Evolutionary conservation across 2,888 invertebrate species (phyloP).

Genomic region (Lasioglossum figueresi): DNA sequence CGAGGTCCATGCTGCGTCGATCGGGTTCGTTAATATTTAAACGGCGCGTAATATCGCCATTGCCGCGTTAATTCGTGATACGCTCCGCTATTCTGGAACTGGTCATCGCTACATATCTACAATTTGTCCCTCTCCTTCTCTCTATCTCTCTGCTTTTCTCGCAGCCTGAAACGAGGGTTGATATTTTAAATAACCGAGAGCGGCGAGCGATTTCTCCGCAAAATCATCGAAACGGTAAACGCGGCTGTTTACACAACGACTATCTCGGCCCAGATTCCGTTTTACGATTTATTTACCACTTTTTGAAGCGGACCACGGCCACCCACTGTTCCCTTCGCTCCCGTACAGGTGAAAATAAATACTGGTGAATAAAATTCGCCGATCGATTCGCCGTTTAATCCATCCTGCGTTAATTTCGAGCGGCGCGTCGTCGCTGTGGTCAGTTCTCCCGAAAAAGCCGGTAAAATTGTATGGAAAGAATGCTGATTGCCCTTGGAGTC

Average conservation of each 20-base stretch:
- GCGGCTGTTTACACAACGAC: slow-evolving; percentile 11
- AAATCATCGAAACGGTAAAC: slow-evolving; percentile 45
- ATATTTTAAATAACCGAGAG: slow-evolving; percentile 44
- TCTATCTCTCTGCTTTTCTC: neutral
- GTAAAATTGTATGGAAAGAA: neutral
- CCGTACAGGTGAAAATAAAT: slow-evolving; percentile 10
- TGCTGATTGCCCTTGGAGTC: neutral
- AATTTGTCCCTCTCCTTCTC: neutral
- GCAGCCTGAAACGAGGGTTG: slow-evolving; percentile 7
- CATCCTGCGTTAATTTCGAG: neutral
- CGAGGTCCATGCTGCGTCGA: slow-evolving; percentile 33
- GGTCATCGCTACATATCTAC: neutral
- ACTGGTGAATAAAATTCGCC: neutral
- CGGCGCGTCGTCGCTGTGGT: neutral
- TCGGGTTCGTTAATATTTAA: slow-evolving; percentile 57
- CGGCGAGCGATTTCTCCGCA: neutral
- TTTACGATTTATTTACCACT: slow-evolving; percentile 50
- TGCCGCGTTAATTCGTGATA: slow-evolving; percentile 51
- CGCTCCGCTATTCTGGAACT: neutral
- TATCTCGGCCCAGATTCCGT: neutral
- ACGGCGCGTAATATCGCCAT: slow-evolving; percentile 54
- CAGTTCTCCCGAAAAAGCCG: neutral
- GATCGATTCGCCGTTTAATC: slow-evolving; percentile 22
- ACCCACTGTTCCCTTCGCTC: neutral
- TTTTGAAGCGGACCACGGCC: neutral